Conservation (phyloP, 2,113 vertebrate species). For the Melospiza melodia region DNA sequence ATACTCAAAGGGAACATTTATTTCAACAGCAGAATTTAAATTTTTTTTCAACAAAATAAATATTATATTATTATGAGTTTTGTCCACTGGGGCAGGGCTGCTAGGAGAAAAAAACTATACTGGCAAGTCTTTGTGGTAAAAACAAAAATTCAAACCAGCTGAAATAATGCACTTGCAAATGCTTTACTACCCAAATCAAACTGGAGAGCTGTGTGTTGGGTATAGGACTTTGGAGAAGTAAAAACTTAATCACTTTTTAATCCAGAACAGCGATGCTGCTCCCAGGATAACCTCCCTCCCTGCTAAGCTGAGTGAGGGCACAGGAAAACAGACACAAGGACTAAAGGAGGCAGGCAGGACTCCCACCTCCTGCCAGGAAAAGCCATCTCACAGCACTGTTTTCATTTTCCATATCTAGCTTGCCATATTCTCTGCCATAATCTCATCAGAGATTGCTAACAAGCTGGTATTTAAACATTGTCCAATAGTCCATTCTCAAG, state of each 20-base stretch:
- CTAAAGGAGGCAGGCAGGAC: background rate
- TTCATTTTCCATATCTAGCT: background rate
- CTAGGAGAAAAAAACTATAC: background rate
- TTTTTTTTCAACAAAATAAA: background rate
- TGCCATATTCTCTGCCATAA: background rate
- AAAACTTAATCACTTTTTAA: background rate
- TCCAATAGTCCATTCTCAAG: background rate
- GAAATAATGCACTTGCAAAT: background rate
- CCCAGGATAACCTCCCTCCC: background rate
- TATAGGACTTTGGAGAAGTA: background rate
- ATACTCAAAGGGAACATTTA: background rate
- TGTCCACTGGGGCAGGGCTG: background rate
- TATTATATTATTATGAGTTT: background rate
- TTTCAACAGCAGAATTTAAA: background rate
- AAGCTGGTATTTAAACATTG: background rate
- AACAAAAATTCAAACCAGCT: background rate
- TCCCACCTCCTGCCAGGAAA: background rate
- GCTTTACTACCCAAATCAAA: background rate
- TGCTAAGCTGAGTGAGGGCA: accelerated
- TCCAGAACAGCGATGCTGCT: background rate
- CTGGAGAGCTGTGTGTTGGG: background rate
- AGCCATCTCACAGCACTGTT: background rate
- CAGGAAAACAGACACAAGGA: background rate
- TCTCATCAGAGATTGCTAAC: background rate
- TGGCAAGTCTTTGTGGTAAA: background rate